Conservation (phyloP, 2,888 invertebrate species). For the Byasa hedistus region DNA sequence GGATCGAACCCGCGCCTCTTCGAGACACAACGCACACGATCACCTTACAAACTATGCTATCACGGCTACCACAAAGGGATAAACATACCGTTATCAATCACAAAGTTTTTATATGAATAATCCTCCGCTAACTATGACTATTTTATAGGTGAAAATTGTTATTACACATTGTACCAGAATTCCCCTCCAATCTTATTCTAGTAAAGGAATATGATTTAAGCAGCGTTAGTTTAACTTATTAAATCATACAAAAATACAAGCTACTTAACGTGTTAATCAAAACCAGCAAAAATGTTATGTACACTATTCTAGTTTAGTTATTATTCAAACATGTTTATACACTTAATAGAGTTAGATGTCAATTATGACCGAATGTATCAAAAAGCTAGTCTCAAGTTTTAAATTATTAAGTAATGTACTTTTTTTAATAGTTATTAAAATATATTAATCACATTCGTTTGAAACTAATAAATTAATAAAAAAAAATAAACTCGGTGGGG, state of each 20-base stretch:
- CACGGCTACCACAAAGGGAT: not conserved
- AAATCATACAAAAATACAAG: constrained; percentile 21
- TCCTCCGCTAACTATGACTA: not conserved
- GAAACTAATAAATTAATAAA: not conserved
- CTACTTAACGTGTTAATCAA: constrained; percentile 13
- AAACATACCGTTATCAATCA: constrained; percentile 23
- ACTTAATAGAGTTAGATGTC: constrained; percentile 23
- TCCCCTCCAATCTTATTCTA: constrained; percentile 42
- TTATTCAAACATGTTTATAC: constrained; percentile 11
- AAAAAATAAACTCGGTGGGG: too few species aligned
- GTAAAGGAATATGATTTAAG: constrained; percentile 73
- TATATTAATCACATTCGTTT: not conserved
- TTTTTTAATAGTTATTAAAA: not conserved
- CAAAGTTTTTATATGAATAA: not conserved
- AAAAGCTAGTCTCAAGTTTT: constrained; percentile 75
- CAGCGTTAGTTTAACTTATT: constrained; percentile 35
- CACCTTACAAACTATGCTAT: too few species aligned
- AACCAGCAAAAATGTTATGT: constrained; percentile 7
- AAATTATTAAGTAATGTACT: constrained; percentile 1
- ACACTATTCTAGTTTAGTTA: constrained; percentile 18
- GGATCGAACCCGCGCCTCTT: too few species aligned
- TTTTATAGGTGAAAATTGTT: not conserved
- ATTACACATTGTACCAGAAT: not conserved
- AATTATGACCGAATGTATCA: constrained; percentile 56
- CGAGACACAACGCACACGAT: too few species aligned